Evolutionary conservation across 2,888 invertebrate genomes (phyloP).

Genomic region (Noctua janthe): DNA sequence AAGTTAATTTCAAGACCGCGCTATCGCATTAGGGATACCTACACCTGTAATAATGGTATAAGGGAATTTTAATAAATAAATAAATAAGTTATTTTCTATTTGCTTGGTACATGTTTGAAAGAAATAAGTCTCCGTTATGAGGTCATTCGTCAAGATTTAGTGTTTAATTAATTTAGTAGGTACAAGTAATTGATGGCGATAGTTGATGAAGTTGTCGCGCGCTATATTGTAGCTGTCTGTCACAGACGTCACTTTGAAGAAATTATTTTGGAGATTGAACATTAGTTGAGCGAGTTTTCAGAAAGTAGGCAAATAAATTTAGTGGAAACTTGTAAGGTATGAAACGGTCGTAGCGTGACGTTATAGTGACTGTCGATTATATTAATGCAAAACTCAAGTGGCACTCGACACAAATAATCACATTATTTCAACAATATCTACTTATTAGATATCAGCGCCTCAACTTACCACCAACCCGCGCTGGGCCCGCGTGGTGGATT

Average conservation of each 20-base stretch:
- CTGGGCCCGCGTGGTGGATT: no score
- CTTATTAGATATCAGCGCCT: not conserved
- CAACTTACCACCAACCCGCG: no score
- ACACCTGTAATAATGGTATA: no score
- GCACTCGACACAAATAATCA: no score
- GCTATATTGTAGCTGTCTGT: slow-evolving; percentile 6
- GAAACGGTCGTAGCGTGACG: no score
- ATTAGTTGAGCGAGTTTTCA: not conserved
- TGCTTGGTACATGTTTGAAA: slow-evolving; percentile 11
- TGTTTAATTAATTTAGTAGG: slow-evolving; percentile 33
- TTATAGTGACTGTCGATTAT: not conserved
- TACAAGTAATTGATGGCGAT: slow-evolving; percentile 23
- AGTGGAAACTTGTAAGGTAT: not conserved
- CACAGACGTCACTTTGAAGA: not conserved
- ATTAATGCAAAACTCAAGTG: not conserved
- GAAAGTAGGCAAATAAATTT: not conserved
- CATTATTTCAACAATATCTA: not conserved
- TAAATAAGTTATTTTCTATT: no score
- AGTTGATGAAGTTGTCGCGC: slow-evolving; percentile 27
- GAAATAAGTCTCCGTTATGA: slow-evolving; percentile 38
- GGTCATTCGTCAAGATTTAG: slow-evolving; percentile 40
- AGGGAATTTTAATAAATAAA: no score
- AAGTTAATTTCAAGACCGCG: no score
- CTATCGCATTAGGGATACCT: no score
- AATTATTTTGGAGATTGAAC: not conserved